These are phyloP conservation scores for Dynastes hyllus DNA, from an alignment of 2,888 invertebrate species.

Conservation along the genomic window DNA sequence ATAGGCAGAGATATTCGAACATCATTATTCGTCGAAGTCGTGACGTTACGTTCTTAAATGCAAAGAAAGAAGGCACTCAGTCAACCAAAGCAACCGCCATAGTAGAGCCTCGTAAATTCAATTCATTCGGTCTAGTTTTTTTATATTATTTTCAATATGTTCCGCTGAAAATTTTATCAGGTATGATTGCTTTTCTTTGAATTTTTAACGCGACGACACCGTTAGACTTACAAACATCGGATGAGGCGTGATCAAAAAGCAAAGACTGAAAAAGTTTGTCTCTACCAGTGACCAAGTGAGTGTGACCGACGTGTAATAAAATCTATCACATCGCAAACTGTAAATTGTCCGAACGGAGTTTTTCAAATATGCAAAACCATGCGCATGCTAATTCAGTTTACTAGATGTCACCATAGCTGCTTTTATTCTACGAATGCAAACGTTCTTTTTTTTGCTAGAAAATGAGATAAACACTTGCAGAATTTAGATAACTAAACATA, in stretches of 20 bases:
- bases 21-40: slow-evolving; percentile 43
- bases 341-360: slow-evolving; percentile 16
- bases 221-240: slow-evolving; percentile 21
- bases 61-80: slow-evolving; percentile 43
- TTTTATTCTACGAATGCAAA: no score
- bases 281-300: slow-evolving; percentile 15
- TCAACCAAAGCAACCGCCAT: slow-evolving; percentile 48
- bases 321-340: slow-evolving; percentile 14
- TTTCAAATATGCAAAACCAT: slow-evolving; percentile 7
- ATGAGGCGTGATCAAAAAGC: slow-evolving; percentile 19
- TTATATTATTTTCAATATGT: slow-evolving; percentile 37
- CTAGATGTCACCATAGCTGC: not conserved
- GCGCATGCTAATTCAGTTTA: slow-evolving; percentile 8
- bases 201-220: slow-evolving; percentile 31
- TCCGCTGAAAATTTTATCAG: slow-evolving; percentile 41
- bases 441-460: no score
- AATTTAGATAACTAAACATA: no score
- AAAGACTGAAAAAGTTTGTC: slow-evolving; percentile 15
- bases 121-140: slow-evolving; percentile 33
- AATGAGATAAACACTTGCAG: no score
- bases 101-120: slow-evolving; percentile 43
- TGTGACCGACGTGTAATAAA: not conserved
- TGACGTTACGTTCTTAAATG: slow-evolving; percentile 38
- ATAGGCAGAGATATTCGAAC: slow-evolving; percentile 29
- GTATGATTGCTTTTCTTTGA: slow-evolving; percentile 49